Evolutionary conservation across 2,113 vertebrate species (phyloP).

Genomic region (Lampris incognitus): DNA sequence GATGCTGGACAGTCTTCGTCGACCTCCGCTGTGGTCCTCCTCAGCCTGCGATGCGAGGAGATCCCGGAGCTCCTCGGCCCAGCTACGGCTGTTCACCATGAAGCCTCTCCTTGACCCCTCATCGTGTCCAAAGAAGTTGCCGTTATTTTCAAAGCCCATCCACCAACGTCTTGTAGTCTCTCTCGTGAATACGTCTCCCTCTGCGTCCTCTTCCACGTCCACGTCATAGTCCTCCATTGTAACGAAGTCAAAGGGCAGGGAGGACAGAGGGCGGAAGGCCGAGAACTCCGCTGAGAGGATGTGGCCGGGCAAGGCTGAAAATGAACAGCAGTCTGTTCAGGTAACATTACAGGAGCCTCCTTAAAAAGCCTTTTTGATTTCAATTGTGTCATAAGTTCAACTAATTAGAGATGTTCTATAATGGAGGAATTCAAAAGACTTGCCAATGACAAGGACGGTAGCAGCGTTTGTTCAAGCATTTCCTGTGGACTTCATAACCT

Average conservation of each 20-base stretch:
- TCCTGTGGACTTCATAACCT: no score
- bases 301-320: slow-evolving; percentile 22
- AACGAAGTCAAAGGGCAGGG: slow-evolving; percentile 4
- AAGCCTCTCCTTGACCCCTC: slow-evolving; percentile 25
- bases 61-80: slow-evolving; percentile 70
- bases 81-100: slow-evolving; percentile 70
- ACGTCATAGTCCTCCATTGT: slow-evolving; percentile 66
- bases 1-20: slow-evolving; percentile 62
- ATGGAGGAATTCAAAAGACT: no score
- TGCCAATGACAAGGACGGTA: background rate
- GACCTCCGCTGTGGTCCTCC: slow-evolving; percentile 35
- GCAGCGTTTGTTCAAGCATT: background rate
- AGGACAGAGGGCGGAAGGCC: slow-evolving; percentile 11
- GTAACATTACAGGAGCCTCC: background rate
- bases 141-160: slow-evolving; percentile 43
- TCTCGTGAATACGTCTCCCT: slow-evolving; percentile 47
- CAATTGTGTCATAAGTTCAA: background rate
- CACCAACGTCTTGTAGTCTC: slow-evolving; percentile 56
- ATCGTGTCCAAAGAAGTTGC: slow-evolving; percentile 14
- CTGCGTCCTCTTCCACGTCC: slow-evolving; percentile 61
- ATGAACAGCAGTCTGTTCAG: background rate
- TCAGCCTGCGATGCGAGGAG: slow-evolving; percentile 51
- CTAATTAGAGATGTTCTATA: no score
- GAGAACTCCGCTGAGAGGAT: slow-evolving; percentile 2
- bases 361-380: background rate